Evolutionary conservation across 1,140 invertebrate genomes (phyloP).

Genomic region (Heliconius hewitsoni): DNA sequence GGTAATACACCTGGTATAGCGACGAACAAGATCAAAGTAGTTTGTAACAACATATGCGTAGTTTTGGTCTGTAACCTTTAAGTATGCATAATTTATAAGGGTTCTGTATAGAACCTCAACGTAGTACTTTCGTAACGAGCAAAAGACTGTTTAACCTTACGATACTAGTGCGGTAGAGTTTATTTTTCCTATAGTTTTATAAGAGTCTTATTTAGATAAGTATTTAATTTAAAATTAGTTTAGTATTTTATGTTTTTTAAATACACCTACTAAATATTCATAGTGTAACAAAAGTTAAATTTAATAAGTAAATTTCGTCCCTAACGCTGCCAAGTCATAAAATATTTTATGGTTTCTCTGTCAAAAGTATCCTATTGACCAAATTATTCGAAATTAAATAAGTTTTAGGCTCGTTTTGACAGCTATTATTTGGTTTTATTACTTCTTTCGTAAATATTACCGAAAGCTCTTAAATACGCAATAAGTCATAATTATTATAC

Average conservation of each 20-base stretch:
- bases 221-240: background rate
- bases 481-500: background rate
- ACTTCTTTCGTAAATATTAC: background rate
- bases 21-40: constrained; percentile 12
- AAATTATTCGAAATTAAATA: background rate
- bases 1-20: background rate
- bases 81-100: constrained; percentile 14
- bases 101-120: background rate
- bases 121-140: background rate
- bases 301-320: background rate
- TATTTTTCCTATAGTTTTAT: background rate
- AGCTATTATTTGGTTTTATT: background rate
- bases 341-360: background rate
- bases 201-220: background rate
- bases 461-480: background rate
- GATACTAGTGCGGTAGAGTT: background rate
- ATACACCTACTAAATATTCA: background rate
- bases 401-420: background rate
- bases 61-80: constrained; percentile 12
- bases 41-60: constrained; percentile 8
- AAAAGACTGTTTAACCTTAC: background rate
- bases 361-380: background rate
- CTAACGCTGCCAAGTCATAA: background rate
- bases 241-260: background rate
- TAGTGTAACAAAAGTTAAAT: background rate